Evolutionary conservation across 2,888 invertebrate genomes (phyloP).

Genomic region (Eumerus sabulonum): DNA sequence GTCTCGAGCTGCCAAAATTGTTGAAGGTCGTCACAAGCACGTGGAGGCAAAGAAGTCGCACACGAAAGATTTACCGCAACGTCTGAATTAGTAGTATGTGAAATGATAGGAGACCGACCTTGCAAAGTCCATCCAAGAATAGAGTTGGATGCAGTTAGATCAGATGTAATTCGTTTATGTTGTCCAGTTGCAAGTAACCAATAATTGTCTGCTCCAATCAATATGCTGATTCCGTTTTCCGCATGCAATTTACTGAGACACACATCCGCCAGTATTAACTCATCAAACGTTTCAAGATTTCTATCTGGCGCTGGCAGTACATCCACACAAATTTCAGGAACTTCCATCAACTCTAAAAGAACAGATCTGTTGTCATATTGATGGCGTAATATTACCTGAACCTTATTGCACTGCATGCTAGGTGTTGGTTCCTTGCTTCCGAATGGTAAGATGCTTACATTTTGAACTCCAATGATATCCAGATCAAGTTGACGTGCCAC

Average conservation of each 20-base stretch:
- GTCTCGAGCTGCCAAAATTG: constrained; percentile 27
- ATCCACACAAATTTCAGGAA: constrained; percentile 36
- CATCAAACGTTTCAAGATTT: constrained; percentile 8
- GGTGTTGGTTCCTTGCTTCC: too few relatives aligned
- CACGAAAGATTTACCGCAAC: constrained; percentile 11
- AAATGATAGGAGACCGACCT: too few relatives aligned
- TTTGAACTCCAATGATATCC: too few relatives aligned
- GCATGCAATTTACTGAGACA: neutral
- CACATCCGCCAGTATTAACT: constrained; percentile 22
- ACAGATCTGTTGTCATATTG: too few relatives aligned
- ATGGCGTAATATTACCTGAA: too few relatives aligned
- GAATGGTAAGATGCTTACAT: too few relatives aligned
- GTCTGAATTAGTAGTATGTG: constrained; percentile 1
- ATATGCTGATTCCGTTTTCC: constrained; percentile 18
- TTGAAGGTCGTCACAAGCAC: constrained; percentile 20
- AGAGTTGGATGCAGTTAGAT: too few relatives aligned
- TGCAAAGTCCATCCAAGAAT: too few relatives aligned
- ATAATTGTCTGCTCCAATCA: constrained; percentile 26
- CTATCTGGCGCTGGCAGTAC: constrained; percentile 19
- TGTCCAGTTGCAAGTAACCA: constrained; percentile 35
- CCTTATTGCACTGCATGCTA: too few relatives aligned
- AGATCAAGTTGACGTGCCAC: too few relatives aligned
- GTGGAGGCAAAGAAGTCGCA: constrained; percentile 3
- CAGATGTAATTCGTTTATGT: too few relatives aligned
- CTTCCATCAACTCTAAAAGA: constrained; percentile 28